A percentile compares a stretch with the other conserved stretches of the same genome.
Evolutionary conservation across 35 echinoderm and acorn worm species (phyloP).

Genomic region (Holothuria glaberrima): DNA sequence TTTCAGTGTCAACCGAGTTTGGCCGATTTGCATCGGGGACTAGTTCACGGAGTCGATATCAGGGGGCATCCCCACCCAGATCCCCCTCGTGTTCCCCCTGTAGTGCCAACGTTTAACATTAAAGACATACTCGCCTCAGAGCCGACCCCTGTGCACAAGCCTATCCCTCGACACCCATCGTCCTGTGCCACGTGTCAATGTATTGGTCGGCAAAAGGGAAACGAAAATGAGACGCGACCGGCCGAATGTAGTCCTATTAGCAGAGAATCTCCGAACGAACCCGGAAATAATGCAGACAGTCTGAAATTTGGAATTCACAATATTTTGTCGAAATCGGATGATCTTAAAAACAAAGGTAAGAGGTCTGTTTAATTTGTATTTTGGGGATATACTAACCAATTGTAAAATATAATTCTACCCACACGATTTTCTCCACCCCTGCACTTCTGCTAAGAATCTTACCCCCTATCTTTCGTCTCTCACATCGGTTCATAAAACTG

Average conservation of each 20-base stretch:
- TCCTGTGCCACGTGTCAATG: slow-evolving; percentile 87
- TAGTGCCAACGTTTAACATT: slow-evolving; percentile 70
- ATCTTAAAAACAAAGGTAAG: slow-evolving; percentile 41
- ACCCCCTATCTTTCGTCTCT: too few species aligned
- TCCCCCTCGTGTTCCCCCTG: slow-evolving; percentile 33
- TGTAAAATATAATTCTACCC: too few species aligned
- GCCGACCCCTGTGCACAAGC: slow-evolving; percentile 75
- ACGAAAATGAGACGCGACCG: neutral
- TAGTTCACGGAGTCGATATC: slow-evolving; percentile 7
- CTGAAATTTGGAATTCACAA: slow-evolving; percentile 62
- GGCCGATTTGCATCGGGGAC: slow-evolving; percentile 47
- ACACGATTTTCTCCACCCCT: too few species aligned
- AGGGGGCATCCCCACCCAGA: slow-evolving; percentile 25
- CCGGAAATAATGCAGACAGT: neutral
- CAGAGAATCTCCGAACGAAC: slow-evolving; percentile 36
- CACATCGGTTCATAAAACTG: too few species aligned
- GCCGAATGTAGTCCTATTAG: slow-evolving; percentile 3
- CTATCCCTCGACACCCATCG: slow-evolving; percentile 78
- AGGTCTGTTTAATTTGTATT: too few species aligned
- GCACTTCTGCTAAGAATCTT: too few species aligned
- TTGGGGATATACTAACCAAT: too few species aligned
- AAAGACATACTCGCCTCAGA: slow-evolving; percentile 82
- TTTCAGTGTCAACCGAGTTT: slow-evolving; percentile 28
- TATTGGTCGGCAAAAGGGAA: slow-evolving; percentile 48
- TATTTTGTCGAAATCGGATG: slow-evolving; percentile 49